Evolutionary conservation across 2,888 invertebrate genomes (phyloP).

Genomic region (Eutolmus rufibarbis): DNA sequence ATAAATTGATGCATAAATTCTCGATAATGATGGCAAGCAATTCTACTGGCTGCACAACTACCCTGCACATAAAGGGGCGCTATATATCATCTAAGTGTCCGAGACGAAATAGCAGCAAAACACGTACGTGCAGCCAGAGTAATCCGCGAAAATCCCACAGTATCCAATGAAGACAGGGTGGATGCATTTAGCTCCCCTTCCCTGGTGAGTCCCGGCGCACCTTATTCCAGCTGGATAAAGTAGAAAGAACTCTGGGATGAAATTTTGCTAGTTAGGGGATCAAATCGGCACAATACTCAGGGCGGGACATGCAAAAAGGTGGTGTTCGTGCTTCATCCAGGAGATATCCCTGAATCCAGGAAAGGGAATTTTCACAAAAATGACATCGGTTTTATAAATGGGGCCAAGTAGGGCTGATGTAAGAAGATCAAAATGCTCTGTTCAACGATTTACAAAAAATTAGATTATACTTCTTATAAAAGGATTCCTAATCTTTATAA

Average conservation of each 20-base stretch:
- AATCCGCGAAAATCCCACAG: slow-evolving; percentile 38
- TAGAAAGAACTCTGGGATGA: not conserved
- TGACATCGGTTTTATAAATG: not conserved
- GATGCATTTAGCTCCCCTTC: slow-evolving; percentile 19
- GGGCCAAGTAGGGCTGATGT: not conserved
- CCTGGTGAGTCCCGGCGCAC: not conserved
- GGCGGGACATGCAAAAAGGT: not conserved
- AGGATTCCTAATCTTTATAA: not conserved
- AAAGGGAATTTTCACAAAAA: not conserved
- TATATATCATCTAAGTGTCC: slow-evolving; percentile 15
- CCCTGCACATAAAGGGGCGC: not conserved
- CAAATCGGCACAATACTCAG: not conserved
- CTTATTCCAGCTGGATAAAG: not conserved
- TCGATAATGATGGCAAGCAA: slow-evolving; percentile 19
- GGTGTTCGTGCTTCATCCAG: not conserved
- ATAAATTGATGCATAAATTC: slow-evolving; percentile 28
- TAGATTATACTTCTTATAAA: not conserved
- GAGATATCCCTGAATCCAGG: not conserved
- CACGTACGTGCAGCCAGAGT: slow-evolving; percentile 28
- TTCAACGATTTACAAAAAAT: not conserved
- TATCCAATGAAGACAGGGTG: slow-evolving; percentile 30
- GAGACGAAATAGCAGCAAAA: not conserved
- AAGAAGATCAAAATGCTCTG: not conserved
- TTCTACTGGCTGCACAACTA: not conserved
- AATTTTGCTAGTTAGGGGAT: not conserved